These are phyloP conservation scores for Agrochola circellaris DNA, from an alignment of 2,888 invertebrate species.

Conservation along the genomic window DNA sequence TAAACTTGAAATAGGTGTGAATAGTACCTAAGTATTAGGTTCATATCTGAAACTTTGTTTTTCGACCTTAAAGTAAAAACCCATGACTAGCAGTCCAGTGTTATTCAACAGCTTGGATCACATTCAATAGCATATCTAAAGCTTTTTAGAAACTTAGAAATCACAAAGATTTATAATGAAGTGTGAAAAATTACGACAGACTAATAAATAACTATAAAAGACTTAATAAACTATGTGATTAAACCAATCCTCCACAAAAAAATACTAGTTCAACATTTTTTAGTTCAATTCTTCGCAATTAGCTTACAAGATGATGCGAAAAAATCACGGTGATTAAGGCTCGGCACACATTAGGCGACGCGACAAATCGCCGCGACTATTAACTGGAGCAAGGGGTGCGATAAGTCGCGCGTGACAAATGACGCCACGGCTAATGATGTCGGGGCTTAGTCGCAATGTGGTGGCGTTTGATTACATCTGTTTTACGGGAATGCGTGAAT, in stretches of 20 bases:
- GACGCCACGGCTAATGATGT: conserved; percentile 79
- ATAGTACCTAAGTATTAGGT: too few relatives aligned
- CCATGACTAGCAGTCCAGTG: not conserved
- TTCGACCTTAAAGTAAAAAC: not conserved
- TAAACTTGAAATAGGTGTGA: too few relatives aligned
- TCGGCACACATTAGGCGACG: conserved; percentile 65
- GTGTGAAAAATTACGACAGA: not conserved
- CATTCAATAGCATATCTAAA: not conserved
- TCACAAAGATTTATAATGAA: not conserved
- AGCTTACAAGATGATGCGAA: conserved; percentile 57
- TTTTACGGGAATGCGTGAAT: conserved; percentile 55
- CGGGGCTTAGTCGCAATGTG: conserved; percentile 65
- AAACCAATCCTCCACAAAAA: conserved; percentile 3
- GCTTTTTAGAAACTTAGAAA: not conserved
- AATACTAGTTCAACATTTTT: conserved; percentile 8
- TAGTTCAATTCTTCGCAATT: conserved; percentile 28
- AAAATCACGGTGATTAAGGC: conserved; percentile 67
- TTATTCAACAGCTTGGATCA: not conserved
- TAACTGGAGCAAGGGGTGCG: conserved; percentile 76
- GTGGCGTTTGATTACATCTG: conserved; percentile 64
- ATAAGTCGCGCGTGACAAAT: conserved; percentile 82
- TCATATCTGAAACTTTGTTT: not conserved
- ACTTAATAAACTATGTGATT: conserved; percentile 7
- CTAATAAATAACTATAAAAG: conserved; percentile 12
- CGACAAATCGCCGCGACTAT: conserved; percentile 78